Base-by-base conservation (phyloP, 2,888 invertebrate genomes). In the Drosophila silvestris region DNA sequence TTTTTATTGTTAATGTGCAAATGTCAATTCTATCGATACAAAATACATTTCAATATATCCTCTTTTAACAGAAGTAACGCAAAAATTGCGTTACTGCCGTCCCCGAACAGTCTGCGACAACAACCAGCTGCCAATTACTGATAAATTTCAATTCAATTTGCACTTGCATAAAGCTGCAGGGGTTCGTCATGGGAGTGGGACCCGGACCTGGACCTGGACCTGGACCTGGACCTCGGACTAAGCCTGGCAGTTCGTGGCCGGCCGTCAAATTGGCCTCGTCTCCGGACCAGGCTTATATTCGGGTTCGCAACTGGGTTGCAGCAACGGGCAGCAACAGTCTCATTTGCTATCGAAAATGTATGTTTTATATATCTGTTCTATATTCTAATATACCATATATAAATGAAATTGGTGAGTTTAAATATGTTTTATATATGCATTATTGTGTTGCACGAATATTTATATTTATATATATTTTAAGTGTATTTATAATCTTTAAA, bases 111-210 rank as follows among this genome's bases (percentile, higher is more conserved):
- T n/a, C 57, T 32, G 14, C 54, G 56, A n/a, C 54, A 59, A n/a
- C 39, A 26, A 33, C 12, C 50, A 57, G 19, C 50, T 41, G 61
- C 26, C 44, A 74, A 65, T 69, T 65, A 61, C 39, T 44, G 35
- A 65, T 60, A 37, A 56, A 70, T 66, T 78, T 66, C 41, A 70
- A 66, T 70, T 66, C 44, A 52, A 72, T 67, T 76, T 78, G 54
- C 53, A 73, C 64, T 73, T 53, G 70, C 62, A 66, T 30, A 67
- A 26, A 44, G n/a, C 9, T 16, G 39, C 41, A n/a, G 30, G 30
- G 41, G 30, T 14, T 39, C 39, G n/a, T 7, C 16, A 5, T 14
- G 19, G 30, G 14, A 30, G 58, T 32, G 58, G 44, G 16, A 22
- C 28, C 10, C 22, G 32, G 6, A 19, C 10, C 51, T 30, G 26